Evolutionary conservation across 2,797 vertebrate species (phyloP), one percentile per base, ranked within the genome.

Genomic region (Coregonus sp.): DNA sequence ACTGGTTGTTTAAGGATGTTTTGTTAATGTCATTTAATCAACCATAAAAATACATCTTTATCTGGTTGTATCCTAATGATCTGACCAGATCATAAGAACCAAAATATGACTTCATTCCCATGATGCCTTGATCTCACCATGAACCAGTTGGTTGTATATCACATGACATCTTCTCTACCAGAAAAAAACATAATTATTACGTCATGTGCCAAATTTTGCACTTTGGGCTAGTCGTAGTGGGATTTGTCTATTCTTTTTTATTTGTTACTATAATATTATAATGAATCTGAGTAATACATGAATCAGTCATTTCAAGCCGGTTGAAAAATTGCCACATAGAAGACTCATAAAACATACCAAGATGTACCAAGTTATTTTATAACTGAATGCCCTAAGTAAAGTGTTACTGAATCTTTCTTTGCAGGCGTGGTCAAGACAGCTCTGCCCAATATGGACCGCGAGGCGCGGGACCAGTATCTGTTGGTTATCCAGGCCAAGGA

Each of bases 401-500:
- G n/a, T 63, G 59, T 63, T 61, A n/a, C 12, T 31, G 0, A 31
- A 18, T 70, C 82, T 90, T 74, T 84, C 86, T 72, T 29, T 77
- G 65, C 89, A 98, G 97, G 97, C 83, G 91, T 98, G 79, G 95
- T 98, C 87, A 94, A 95, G 84, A 98, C 97, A 11, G 96, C 97
- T 65, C 94, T 97, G 72, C 94, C 96, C 0, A 96, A 96, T 82
- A 95, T 98, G 96, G 96, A 98, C 82, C 94, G 97, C 76, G 97
- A 98, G 90, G 91, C 94, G 66, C 94, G 92, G 86, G 97, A 98
- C 79, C 95, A 92, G 73, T 98, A 96, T 82, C 90, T 97, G 73
- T 87, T 98, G 78, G 95, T 98, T 66, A 94, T 98, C 84, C 96
- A 97, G 86, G 97, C 97, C 83, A 97, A 97, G 86, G 97, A 98